Evolutionary conservation across 30 jellyfish, hydroid and myxozoan genomes (phyloP), one percentile per base, ranked within the genome.

Genomic region (Aurelia sp.): DNA sequence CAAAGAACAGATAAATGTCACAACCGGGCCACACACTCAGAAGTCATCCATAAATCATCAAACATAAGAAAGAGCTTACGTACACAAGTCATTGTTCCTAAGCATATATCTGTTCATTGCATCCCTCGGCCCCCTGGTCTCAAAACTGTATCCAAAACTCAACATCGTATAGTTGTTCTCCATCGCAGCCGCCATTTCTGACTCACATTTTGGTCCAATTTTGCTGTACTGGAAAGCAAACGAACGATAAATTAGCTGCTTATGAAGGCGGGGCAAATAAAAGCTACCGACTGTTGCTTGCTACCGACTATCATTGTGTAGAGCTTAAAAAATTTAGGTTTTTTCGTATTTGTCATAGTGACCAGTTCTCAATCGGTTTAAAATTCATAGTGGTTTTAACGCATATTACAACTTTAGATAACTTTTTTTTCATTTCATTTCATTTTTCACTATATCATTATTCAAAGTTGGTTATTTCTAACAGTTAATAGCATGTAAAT

Each of bases 91-190:
- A 38, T 81, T 81, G 51, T 81, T 81, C 22, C 91, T 67, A 11
- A 81, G 76, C 8, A 81, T 81, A 24, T 65, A 67, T 44, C 91
- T 60, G 66, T 81, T 81, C 91, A 81, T 81, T 48, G 84, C 76
- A 31, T 81, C 91, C 44, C 91, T 66, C 24, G 91, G 83, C 33
- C 91, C 91, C 65, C 91, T 47, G 51, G 91, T 81, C 51, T 81
- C 91, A 52, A 81, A 81, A 50, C 84, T 81, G 83, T 81, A 81
- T 1, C 91, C 91, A 41, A 81, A 81, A 27, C 70, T 81, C 24
- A 81, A 53, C 75, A 81, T 8, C 13, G 84, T 81, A 69, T 51
- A 81, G 72, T 81, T 81, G 57, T 81, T 81, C 55, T 72, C 74
- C 40, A 81, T 59, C 40, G 71, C 50, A 48, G 79, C 91, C 1